Conservation (phyloP, 1,140 invertebrate species). For the Drusus annulatus region DNA sequence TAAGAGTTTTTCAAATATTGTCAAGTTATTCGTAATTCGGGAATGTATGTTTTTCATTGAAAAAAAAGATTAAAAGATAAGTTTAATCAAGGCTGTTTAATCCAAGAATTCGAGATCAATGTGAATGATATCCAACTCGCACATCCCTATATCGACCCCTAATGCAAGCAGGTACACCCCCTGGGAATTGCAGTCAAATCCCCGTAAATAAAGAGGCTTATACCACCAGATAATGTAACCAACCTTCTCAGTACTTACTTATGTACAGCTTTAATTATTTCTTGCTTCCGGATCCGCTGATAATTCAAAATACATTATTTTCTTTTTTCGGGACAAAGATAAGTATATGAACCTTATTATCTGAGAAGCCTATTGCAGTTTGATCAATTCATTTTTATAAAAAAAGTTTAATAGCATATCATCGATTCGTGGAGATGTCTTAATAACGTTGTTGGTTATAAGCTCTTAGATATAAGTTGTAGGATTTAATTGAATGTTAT, state of each 20-base stretch:
- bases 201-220: constrained; percentile 56
- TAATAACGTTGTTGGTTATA: too few relatives aligned
- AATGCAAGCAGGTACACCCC: constrained; percentile 33
- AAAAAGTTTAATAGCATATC: neutral
- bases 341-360: too few relatives aligned
- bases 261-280: constrained; percentile 25
- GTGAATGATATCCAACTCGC: neutral
- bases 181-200: constrained; percentile 55
- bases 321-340: neutral
- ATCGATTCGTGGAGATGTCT: neutral
- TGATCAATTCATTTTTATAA: too few relatives aligned
- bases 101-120: too few relatives aligned
- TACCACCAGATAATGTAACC: constrained; percentile 24
- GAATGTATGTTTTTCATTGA: too few relatives aligned
- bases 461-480: too few relatives aligned
- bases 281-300: neutral
- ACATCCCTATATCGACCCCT: constrained; percentile 27
- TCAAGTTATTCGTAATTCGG: too few relatives aligned
- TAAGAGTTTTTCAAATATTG: too few relatives aligned
- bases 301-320: constrained; percentile 22
- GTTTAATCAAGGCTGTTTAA: too few relatives aligned
- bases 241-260: neutral
- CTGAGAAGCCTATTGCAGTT: neutral
- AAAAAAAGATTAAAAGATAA: too few relatives aligned
- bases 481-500: too few relatives aligned